Evolutionary conservation across 2,113 vertebrate species (phyloP), one percentile per base, ranked within the genome.

Genomic region (Petaurus breviceps): DNA sequence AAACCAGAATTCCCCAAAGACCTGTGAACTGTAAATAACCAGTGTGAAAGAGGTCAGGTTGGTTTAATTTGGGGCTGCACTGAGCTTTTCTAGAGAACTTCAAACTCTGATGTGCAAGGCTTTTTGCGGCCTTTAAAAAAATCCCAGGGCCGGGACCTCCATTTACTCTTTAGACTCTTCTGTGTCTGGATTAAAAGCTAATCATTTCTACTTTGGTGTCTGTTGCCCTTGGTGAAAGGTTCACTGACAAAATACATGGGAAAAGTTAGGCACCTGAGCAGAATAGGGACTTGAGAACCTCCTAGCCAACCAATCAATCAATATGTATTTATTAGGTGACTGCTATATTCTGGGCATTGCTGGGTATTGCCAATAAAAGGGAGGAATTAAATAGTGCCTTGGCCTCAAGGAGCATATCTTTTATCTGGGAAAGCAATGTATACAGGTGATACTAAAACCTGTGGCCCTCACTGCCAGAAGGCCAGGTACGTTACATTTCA

Each of bases 1-100:
- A 97, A 98, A 98, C 94, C 51, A 96, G 90, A 91, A 89, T 96
- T 97, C 97, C 97, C 98, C 94, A 92, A 97, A 96, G 94, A 92
- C 16, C 97, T 94, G 98, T 97, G 98, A 98, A 98, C 92, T 96
- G 97, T 96, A 98, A 97, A 98, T 54, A 97, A 97, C 90, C 97
- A 47, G 28, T 96, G 95, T 95, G 95, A 97, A 98, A 97, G n/a
- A 46, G 89, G 96, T 97, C 47, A 0, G 97, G 93, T 97, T 96
- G 97, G 97, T 98, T 98, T 97, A 97, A 97, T 98, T 91, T 96
- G 96, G 96, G 97, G 55, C 92, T 94, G 96, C 96, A 84, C 23
- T 89, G 93, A 97, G 91, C 93, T 97, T 97, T 98, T 97, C 97
- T 98, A 95, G 94, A 96, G 97, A 95, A 98, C 98, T 97, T 98